A percentile compares a stretch with the other conserved stretches of the same genome.
Evolutionary conservation across 2,797 vertebrate species (phyloP).

Genomic region (Coilia nasus): DNA sequence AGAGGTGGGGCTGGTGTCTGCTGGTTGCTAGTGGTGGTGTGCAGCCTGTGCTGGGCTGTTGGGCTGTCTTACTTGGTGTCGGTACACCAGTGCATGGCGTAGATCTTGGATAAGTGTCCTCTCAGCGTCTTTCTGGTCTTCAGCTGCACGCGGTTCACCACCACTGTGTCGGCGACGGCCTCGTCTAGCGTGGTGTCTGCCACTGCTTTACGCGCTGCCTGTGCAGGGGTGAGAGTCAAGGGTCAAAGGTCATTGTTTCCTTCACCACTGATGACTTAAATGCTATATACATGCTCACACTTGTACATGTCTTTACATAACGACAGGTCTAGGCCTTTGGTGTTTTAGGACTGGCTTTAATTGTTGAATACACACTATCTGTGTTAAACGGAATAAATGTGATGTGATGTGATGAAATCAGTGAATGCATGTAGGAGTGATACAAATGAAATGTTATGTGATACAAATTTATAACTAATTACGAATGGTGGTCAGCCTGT

Average conservation of each 20-base stretch:
- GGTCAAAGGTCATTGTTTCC: neutral
- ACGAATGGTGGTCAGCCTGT: neutral
- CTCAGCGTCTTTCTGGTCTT: constrained; percentile 91
- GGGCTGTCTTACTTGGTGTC: constrained; percentile 86
- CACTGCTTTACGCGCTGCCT: constrained; percentile 91
- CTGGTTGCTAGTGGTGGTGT: neutral
- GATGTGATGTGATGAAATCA: neutral
- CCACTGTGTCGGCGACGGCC: constrained; percentile 74
- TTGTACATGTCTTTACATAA: neutral
- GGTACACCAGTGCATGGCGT: constrained; percentile 95
- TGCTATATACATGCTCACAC: neutral
- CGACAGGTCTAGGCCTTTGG: neutral
- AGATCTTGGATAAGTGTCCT: constrained; percentile 97
- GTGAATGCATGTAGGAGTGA: neutral
- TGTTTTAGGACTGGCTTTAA: neutral
- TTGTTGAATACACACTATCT: neutral
- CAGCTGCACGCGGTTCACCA: constrained; percentile 88
- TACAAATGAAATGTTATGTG: neutral
- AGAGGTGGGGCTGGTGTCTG: constrained; percentile 9
- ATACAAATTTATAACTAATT: neutral
- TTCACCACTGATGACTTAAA: neutral
- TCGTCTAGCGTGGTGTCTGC: constrained; percentile 89
- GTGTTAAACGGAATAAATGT: neutral
- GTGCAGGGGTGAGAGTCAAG: constrained; percentile 24
- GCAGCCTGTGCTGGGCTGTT: neutral